Evolutionary conservation across 1,140 invertebrate species (phyloP).

Genomic region (Tribolium castaneum): DNA sequence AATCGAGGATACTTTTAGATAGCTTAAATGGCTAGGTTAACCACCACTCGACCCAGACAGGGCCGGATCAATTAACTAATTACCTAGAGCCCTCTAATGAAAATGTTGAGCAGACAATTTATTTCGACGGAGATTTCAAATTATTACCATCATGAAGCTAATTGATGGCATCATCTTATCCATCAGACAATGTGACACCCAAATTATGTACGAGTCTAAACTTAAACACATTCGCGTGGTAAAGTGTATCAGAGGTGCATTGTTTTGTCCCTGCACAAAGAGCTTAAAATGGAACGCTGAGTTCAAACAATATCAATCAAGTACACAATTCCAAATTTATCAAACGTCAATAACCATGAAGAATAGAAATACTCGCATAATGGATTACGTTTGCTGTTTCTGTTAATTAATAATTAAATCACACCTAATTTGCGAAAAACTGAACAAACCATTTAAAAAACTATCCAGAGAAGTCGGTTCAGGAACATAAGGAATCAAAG

Average conservation of each 20-base stretch:
- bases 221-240: not conserved
- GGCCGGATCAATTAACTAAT: slow-evolving; percentile 18
- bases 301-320: slow-evolving; percentile 11
- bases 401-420: not conserved
- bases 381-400: not conserved
- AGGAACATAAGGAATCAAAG: no score
- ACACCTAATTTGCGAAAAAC: not conserved
- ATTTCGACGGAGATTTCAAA: not conserved
- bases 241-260: not conserved
- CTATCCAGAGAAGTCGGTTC: no score
- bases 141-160: not conserved
- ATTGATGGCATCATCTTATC: not conserved
- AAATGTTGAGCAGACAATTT: not conserved
- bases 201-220: not conserved
- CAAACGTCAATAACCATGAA: slow-evolving; percentile 2
- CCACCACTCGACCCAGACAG: slow-evolving; percentile 12
- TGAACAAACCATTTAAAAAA: not conserved
- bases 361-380: not conserved
- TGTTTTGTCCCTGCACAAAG: not conserved
- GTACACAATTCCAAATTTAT: slow-evolving; percentile 10
- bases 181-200: not conserved
- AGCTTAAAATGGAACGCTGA: slow-evolving; percentile 8
- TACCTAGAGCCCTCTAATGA: not conserved
- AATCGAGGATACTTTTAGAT: slow-evolving; percentile 12
- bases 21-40: slow-evolving; percentile 12